Conservation (phyloP, 53 echinoderm and acorn worm species). For the Antedon mediterranea region DNA sequence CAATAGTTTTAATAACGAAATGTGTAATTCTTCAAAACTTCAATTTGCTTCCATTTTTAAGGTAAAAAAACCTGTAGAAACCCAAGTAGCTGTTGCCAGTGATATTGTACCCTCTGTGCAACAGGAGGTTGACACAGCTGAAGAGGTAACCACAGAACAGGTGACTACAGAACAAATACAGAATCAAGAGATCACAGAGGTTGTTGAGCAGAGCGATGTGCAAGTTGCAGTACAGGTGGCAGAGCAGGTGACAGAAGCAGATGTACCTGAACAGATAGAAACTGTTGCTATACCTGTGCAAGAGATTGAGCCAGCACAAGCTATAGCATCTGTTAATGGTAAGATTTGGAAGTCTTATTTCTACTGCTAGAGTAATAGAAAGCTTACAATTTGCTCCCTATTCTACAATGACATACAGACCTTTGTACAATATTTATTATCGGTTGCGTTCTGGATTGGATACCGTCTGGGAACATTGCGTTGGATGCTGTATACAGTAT, state of each 20-base stretch:
- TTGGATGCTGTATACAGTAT: no score
- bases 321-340: background rate
- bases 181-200: background rate
- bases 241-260: background rate
- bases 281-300: background rate
- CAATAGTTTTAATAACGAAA: no score
- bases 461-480: no score
- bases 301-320: background rate
- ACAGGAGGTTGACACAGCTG: slow-evolving; percentile 41
- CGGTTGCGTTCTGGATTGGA: no score
- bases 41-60: background rate
- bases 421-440: no score
- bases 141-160: background rate
- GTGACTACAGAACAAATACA: background rate
- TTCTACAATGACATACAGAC: no score
- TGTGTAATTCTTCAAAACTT: no score
- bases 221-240: background rate
- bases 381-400: no score
- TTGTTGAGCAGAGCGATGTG: background rate
- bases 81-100: slow-evolving; percentile 9
- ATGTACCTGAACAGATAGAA: background rate
- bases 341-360: background rate
- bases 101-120: background rate
- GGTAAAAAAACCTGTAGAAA: background rate
- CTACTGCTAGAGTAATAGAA: no score